Conservation (phyloP, 1,140 invertebrate genomes). For the Cyrtorhinus lividipennis region DNA sequence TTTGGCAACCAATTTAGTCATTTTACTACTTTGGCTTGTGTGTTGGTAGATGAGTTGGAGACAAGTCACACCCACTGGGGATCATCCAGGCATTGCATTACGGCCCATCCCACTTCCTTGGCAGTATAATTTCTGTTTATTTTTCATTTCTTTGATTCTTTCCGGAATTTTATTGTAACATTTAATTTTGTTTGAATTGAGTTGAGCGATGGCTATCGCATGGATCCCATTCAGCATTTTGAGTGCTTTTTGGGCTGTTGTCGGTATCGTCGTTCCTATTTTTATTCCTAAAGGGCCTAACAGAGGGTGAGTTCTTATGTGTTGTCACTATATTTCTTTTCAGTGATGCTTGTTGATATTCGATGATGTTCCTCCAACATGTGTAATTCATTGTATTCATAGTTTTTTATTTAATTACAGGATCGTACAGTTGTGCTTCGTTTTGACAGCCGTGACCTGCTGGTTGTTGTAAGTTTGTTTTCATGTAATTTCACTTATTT, state of each 20-base stretch:
- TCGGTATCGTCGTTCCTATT: slow-evolving; percentile 11
- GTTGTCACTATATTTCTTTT: too few relatives aligned
- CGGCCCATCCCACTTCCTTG: slow-evolving; percentile 1
- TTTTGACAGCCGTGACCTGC: slow-evolving; percentile 76
- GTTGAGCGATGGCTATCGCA: background rate
- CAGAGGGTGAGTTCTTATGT: too few relatives aligned
- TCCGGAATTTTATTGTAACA: background rate
- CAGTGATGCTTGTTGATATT: too few relatives aligned
- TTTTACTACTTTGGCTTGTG: too few relatives aligned
- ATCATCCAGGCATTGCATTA: background rate
- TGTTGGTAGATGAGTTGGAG: too few relatives aligned
- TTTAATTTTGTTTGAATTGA: background rate
- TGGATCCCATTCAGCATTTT: background rate
- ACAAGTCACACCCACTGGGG: background rate
- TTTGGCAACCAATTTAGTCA: too few relatives aligned
- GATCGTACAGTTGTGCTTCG: slow-evolving; percentile 70
- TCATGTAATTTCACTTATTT: too few relatives aligned
- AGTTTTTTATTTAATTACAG: too few relatives aligned
- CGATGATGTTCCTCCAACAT: too few relatives aligned
- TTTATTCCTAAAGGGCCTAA: slow-evolving; percentile 5
- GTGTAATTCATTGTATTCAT: too few relatives aligned
- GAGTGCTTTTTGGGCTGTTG: background rate
- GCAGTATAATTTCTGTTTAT: background rate
- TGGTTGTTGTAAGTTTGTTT: slow-evolving; percentile 88
- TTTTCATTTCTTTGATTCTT: background rate